Evolutionary conservation across 2,888 invertebrate genomes (phyloP).

Genomic region (Gymnosoma rotundatum): DNA sequence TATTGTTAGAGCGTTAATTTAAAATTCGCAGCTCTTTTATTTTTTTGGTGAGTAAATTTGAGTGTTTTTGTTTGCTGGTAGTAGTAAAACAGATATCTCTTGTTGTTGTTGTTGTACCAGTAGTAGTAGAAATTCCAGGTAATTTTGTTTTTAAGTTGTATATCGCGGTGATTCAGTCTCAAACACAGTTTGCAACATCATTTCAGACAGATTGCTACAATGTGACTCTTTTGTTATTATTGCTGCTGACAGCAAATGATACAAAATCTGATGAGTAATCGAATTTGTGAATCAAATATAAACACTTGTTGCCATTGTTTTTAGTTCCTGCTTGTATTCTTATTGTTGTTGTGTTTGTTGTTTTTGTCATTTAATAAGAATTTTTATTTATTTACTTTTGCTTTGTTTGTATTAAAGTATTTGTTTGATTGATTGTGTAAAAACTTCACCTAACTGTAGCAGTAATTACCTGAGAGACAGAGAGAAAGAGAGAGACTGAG

Average conservation of each 20-base stretch:
- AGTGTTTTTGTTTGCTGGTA: background rate
- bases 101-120: conserved; percentile 20
- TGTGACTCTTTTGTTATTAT: background rate
- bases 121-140: conserved; percentile 63
- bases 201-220: conserved; percentile 48
- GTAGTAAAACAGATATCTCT: background rate
- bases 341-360: background rate
- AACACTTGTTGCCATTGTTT: conserved; percentile 56
- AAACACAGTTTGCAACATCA: conserved; percentile 57
- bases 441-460: too few species aligned
- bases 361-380: background rate
- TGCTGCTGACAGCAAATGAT: conserved; percentile 1
- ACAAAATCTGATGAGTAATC: conserved; percentile 66
- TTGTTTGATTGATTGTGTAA: too few species aligned
- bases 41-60: conserved; percentile 30
- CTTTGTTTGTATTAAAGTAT: background rate
- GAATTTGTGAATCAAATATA: conserved; percentile 45
- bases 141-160: conserved; percentile 55
- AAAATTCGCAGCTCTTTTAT: background rate
- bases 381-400: conserved; percentile 12
- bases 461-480: too few species aligned
- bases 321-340: background rate
- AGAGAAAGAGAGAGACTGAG: too few species aligned
- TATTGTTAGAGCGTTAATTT: conserved; percentile 2
- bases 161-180: conserved; percentile 62